Percentiles rank a stretch among this genome's conserved stretches.
These are phyloP conservation scores for Temnothorax longispinosus DNA, from an alignment of 1,140 invertebrate species.

Conservation along the genomic window DNA sequence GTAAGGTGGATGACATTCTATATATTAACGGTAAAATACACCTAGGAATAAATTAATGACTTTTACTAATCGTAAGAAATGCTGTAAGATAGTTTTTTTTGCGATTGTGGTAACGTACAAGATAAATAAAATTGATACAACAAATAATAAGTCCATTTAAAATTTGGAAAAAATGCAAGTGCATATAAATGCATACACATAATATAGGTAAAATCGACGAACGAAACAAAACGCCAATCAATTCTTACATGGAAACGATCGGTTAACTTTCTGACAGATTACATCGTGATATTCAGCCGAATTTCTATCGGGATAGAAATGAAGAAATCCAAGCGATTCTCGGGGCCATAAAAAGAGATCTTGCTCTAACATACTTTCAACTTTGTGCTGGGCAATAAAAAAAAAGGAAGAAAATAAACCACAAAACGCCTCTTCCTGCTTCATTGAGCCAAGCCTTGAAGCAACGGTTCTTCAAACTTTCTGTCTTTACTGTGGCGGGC, in stretches of 20 bases:
- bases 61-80: neutral
- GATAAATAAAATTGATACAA: neutral
- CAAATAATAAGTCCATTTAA: neutral
- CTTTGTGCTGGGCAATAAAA: conserved; percentile 16
- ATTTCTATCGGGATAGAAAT: conserved; percentile 11
- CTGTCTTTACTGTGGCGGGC: conserved; percentile 27
- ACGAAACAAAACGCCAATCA: neutral
- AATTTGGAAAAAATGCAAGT: neutral
- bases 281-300: neutral
- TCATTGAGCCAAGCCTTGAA: conserved; percentile 27
- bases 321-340: neutral
- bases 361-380: conserved; percentile 50
- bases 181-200: neutral
- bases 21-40: neutral
- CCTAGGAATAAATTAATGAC: neutral
- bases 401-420: conserved; percentile 31
- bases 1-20: neutral
- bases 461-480: conserved; percentile 59
- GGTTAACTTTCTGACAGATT: neutral
- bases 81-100: neutral
- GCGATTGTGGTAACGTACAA: neutral
- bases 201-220: neutral
- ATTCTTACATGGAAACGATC: neutral
- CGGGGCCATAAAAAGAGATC: neutral
- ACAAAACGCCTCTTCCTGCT: conserved; percentile 55